phyloP scores from a whole-genome alignment of 2,797 vertebrate species.

The Phaenicophaeus curvirostris region DNA sequence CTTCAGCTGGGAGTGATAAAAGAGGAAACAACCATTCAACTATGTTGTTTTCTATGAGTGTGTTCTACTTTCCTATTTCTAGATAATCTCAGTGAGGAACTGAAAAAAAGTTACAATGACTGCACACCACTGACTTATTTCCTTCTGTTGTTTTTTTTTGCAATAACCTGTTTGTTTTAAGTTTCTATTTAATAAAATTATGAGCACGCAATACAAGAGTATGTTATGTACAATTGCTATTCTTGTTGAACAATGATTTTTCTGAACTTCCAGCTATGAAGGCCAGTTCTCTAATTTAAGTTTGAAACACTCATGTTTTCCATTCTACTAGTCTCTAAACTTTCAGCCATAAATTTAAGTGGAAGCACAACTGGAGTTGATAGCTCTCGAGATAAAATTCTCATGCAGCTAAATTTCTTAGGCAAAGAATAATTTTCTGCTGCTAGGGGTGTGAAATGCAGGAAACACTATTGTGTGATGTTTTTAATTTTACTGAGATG shows the following conservation, averaged over 20 bases:
- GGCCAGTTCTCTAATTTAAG: constrained; percentile 38
- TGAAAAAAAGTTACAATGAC: not conserved
- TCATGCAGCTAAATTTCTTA: constrained; percentile 7
- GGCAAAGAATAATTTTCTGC: constrained; percentile 27
- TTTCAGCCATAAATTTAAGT: constrained; percentile 44
- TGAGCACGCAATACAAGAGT: not conserved
- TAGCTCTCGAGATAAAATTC: constrained; percentile 28
- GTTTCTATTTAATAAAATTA: constrained; percentile 8
- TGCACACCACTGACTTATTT: not conserved
- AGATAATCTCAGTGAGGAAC: not conserved
- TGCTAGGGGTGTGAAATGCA: not conserved
- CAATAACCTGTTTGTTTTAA: not conserved
- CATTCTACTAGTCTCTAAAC: constrained; percentile 53
- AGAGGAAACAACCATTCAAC: not conserved
- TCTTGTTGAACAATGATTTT: constrained; percentile 16
- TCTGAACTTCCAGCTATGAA: not conserved
- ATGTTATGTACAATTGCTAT: not conserved
- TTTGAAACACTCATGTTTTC: constrained; percentile 39
- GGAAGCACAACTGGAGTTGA: constrained; percentile 35
- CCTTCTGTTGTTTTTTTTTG: not conserved
- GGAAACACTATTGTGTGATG: not conserved
- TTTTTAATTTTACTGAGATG: not conserved
- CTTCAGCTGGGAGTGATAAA: not conserved
- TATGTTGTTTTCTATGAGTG: not conserved
- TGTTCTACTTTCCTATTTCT: not conserved